Base-by-base conservation (phyloP, 2,797 vertebrate genomes). In the Staurois parvus region DNA sequence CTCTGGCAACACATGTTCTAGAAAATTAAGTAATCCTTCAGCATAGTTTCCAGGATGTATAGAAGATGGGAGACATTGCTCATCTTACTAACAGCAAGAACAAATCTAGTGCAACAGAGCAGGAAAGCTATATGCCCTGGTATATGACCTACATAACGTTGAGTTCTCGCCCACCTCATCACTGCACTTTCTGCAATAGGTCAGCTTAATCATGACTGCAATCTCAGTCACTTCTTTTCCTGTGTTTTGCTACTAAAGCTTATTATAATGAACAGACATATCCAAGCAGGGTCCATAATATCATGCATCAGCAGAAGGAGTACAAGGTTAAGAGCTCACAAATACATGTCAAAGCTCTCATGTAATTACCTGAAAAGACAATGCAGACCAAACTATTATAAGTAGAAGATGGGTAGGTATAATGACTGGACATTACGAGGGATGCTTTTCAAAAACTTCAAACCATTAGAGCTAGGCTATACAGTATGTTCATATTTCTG, bases 161-260 rank as follows among this genome's bases (percentile, higher is more conserved):
- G 28, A 69, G 74, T 52, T 75, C 64, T 30, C 10, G 19, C 69
- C 52, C n/a, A 52, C 62, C 40, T 83, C 62, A 68, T 76, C 19
- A 56, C 24, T 59, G 30, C 15, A 70, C 66, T 59, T 28, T 69
- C 64, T 77, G 45, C 13, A 59, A 42, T 77, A 70, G 82, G 82
- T 84, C 66, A 69, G 66, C 70, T 26, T 77, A 29, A 76, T 84
- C 82, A 77, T 77, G 74, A 77, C 82, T 70, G 64, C 73, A 83
- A 83, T 83, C 80, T 74, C 37, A 42, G 52, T 29, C 62, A 68
- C 72, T 45, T 69, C 17, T 66, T 77, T 45, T 45, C 34, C 12
- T 70, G 66, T 62, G 13, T 62, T 68, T 32, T 17, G 30, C 4
- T 17, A 69, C 29, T 76, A 40, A 34, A 4, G 12, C 24, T 83